Conservation (phyloP, 1,140 invertebrate genomes). For the Oreohelix idahoensis region DNA sequence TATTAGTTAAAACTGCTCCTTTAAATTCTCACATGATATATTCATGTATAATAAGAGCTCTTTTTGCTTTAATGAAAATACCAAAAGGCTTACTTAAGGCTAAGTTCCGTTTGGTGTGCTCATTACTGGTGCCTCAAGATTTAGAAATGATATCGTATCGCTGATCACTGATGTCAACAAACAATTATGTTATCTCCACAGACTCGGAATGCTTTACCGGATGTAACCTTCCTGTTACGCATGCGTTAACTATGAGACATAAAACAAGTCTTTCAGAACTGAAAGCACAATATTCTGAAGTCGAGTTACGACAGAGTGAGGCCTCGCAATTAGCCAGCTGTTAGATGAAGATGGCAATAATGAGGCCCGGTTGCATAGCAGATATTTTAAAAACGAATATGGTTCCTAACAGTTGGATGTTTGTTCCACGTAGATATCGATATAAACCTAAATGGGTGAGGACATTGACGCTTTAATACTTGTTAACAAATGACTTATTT, state of each 20-base stretch:
- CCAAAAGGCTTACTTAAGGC: not conserved
- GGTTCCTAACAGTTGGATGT: not conserved
- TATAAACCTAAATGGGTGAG: conserved; percentile 39
- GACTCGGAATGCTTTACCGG: conserved; percentile 29
- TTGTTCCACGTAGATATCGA: conserved; percentile 20
- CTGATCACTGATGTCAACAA: conserved; percentile 19
- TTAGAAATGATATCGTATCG: not conserved
- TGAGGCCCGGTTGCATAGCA: not conserved
- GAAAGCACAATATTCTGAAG: too few relatives aligned
- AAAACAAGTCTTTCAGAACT: too few relatives aligned
- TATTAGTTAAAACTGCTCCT: not conserved
- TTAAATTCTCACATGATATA: not conserved
- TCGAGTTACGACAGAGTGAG: too few relatives aligned
- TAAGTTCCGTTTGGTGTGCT: not conserved
- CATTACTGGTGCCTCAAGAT: not conserved
- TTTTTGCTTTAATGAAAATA: too few relatives aligned
- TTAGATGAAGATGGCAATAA: not conserved
- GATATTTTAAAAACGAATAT: not conserved
- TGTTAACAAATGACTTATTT: too few relatives aligned
- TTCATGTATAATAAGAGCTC: not conserved
- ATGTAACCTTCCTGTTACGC: not conserved
- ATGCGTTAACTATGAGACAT: too few relatives aligned
- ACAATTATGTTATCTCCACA: conserved; percentile 19
- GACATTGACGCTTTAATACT: too few relatives aligned
- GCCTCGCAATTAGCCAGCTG: not conserved